Evolutionary conservation across 2,797 vertebrate genomes (phyloP).

Genomic region (Balearica regulorum): DNA sequence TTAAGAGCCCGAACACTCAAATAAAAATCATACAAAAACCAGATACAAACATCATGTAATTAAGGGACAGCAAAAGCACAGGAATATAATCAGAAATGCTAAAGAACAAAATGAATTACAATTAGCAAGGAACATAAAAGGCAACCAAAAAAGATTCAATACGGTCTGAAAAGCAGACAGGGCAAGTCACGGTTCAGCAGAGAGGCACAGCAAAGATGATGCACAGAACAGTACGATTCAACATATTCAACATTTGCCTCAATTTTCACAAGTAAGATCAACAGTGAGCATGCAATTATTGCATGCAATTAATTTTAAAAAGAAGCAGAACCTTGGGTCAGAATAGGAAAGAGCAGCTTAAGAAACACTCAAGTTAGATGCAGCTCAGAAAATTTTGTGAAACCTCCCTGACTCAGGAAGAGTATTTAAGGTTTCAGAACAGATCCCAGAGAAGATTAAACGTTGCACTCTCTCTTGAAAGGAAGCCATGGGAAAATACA

Average conservation of each 20-base stretch:
- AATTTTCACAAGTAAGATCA: not conserved
- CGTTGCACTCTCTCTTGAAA: not conserved
- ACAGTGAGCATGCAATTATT: not conserved
- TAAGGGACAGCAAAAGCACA: not conserved
- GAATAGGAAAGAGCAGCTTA: not conserved
- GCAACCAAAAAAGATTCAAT: not conserved
- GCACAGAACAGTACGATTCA: not conserved
- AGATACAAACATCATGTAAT: not conserved
- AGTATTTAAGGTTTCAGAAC: not conserved
- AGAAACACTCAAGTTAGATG: not conserved
- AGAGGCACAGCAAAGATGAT: not conserved
- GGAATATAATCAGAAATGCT: not conserved
- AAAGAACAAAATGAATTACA: not conserved
- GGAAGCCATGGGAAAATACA: not conserved
- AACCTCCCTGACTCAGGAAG: not conserved
- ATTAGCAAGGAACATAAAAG: not conserved
- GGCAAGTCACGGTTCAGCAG: not conserved
- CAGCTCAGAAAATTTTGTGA: not conserved
- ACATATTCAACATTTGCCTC: not conserved
- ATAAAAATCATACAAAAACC: not conserved
- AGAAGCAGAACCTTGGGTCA: not conserved
- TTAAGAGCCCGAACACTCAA: not conserved
- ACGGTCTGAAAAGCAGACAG: not conserved
- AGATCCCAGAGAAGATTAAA: not conserved
- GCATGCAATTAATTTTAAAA: not conserved